Evolutionary conservation across 2,888 invertebrate genomes (phyloP).

Genomic region (Encarsia formosa): DNA sequence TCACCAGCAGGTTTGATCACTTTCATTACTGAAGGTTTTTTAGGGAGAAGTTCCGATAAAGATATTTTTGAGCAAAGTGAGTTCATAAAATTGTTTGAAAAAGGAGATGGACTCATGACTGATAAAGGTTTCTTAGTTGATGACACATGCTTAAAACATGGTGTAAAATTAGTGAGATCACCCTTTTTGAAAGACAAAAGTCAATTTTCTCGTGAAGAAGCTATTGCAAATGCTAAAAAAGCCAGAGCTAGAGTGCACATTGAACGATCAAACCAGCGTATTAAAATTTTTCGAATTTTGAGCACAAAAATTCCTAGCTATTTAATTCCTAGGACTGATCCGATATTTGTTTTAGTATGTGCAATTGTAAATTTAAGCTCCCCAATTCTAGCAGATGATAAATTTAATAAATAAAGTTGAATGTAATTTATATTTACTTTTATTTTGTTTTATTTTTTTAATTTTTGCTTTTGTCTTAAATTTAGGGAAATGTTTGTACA

Average conservation of each 20-base stretch:
- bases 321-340: constrained; percentile 12
- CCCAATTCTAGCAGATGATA: constrained; percentile 19
- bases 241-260: constrained; percentile 25
- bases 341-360: constrained; percentile 25
- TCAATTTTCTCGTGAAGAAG: constrained; percentile 25
- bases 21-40: constrained; percentile 31
- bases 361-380: constrained; percentile 22
- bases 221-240: constrained; percentile 9
- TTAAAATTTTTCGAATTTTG: too few species aligned
- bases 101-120: constrained; percentile 26
- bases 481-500: too few species aligned
- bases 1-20: constrained; percentile 33
- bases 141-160: constrained; percentile 16
- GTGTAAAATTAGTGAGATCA: constrained; percentile 20
- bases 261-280: constrained; percentile 25
- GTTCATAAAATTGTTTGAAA: constrained; percentile 10
- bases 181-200: constrained; percentile 23
- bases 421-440: too few species aligned
- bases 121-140: constrained; percentile 27
- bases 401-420: constrained; percentile 14
- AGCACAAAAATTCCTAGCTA: too few species aligned
- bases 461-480: too few species aligned
- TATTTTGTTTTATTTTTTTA: too few species aligned
- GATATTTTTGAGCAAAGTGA: constrained; percentile 24
- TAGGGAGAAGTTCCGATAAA: constrained; percentile 19